phyloP scores from a whole-genome alignment of 2,113 vertebrate species.

The Pteruthius melanotis region DNA sequence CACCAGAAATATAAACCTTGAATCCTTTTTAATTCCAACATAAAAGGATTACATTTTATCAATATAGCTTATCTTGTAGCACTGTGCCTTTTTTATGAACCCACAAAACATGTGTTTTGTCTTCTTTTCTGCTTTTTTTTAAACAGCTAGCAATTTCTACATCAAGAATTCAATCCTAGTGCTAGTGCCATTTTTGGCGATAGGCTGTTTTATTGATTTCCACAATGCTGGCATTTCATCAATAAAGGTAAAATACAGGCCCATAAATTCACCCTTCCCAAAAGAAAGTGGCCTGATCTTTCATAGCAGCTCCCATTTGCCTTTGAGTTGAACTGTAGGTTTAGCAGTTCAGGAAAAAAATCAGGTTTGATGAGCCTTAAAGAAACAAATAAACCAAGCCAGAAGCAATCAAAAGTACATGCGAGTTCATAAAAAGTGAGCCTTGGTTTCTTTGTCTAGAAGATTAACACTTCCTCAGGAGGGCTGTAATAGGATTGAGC shows the following conservation, averaged over 20 bases:
- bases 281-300: not conserved
- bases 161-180: not conserved
- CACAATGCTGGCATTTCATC: not conserved
- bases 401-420: slow-evolving; percentile 52
- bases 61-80: not conserved
- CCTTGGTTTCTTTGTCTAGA: slow-evolving; percentile 31
- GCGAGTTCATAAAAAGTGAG: slow-evolving; percentile 22
- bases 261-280: not conserved
- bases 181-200: not conserved
- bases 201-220: not conserved
- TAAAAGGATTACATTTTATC: slow-evolving; percentile 55
- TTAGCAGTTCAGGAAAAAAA: not conserved
- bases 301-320: not conserved
- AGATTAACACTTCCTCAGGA: slow-evolving; percentile 59
- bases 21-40: slow-evolving; percentile 47
- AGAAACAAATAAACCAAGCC: slow-evolving; percentile 45
- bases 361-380: slow-evolving; percentile 21
- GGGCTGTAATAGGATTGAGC: slow-evolving; percentile 54
- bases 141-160: not conserved
- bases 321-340: not conserved
- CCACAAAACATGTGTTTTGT: not conserved
- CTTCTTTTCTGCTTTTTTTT: not conserved
- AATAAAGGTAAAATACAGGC: not conserved
- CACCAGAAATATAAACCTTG: slow-evolving; percentile 22
- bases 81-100: slow-evolving; percentile 1